Conservation (phyloP, 2,797 vertebrate species). For the Propithecus perrieri region DNA sequence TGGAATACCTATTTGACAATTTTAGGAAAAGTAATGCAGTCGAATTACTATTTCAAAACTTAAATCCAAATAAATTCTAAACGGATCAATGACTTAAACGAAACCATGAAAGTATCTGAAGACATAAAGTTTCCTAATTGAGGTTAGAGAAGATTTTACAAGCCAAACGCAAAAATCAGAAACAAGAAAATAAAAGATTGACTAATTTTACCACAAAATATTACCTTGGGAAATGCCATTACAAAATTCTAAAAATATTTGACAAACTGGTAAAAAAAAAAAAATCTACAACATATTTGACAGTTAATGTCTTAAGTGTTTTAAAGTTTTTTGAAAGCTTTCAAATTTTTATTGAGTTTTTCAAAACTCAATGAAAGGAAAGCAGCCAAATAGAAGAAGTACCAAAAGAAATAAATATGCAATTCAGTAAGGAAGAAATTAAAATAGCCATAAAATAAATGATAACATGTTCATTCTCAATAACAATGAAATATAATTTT, state of each 20-base stretch:
- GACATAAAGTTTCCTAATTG: not conserved
- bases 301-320: not conserved
- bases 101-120: not conserved
- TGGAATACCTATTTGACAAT: not conserved
- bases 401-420: too few relatives aligned
- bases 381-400: too few relatives aligned
- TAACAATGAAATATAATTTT: too few relatives aligned
- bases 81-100: not conserved
- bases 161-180: not conserved
- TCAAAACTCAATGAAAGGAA: not conserved
- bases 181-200: not conserved
- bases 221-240: not conserved
- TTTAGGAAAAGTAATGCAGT: not conserved
- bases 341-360: not conserved
- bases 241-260: not conserved
- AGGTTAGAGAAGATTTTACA: not conserved
- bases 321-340: not conserved
- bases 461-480: too few relatives aligned
- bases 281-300: not conserved
- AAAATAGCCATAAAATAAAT: too few relatives aligned
- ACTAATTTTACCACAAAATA: not conserved
- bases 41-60: slow-evolving; percentile 25
- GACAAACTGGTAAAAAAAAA: not conserved
- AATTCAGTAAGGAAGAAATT: too few relatives aligned
- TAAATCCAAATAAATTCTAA: slow-evolving; percentile 14